phyloP scores from a whole-genome alignment of 2,888 invertebrate species.

The Anagyrus pseudococci region DNA sequence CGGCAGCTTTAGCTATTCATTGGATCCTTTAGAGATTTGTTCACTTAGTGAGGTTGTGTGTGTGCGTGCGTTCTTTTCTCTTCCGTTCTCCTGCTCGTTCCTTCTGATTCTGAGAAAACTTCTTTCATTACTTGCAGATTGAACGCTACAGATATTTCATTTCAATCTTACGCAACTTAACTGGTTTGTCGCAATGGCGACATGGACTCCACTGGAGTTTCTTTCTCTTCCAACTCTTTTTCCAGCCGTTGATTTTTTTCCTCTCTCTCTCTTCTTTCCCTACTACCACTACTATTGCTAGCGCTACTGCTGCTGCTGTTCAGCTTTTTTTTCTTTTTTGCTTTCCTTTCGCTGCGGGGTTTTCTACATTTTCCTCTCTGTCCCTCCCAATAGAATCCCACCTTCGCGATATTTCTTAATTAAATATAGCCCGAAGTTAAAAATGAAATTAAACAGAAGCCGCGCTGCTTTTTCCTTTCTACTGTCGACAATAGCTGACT shows the following conservation, averaged over 20 bases:
- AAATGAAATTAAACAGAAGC: slow-evolving; percentile 56
- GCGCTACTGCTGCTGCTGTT: slow-evolving; percentile 2
- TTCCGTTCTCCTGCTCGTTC: too few relatives aligned
- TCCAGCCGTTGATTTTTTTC: too few relatives aligned
- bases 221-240: too few relatives aligned
- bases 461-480: slow-evolving; percentile 47
- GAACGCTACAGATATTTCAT: too few relatives aligned
- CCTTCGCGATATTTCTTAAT: slow-evolving; percentile 56
- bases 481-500: slow-evolving; percentile 50
- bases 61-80: slow-evolving; percentile 8
- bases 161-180: slow-evolving; percentile 32
- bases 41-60: too few relatives aligned
- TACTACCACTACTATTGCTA: too few relatives aligned
- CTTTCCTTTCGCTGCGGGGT: neutral
- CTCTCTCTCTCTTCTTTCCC: too few relatives aligned
- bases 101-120: slow-evolving; percentile 21
- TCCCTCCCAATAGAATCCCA: slow-evolving; percentile 33
- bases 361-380: neutral
- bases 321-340: neutral
- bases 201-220: too few relatives aligned
- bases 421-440: slow-evolving; percentile 55
- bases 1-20: too few relatives aligned
- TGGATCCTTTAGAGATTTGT: too few relatives aligned
- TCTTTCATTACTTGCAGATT: slow-evolving; percentile 28
- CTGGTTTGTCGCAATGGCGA: slow-evolving; percentile 17